These are phyloP conservation scores for Acronicta aceris DNA, from an alignment of 2,888 invertebrate genomes.

Conservation along the genomic window DNA sequence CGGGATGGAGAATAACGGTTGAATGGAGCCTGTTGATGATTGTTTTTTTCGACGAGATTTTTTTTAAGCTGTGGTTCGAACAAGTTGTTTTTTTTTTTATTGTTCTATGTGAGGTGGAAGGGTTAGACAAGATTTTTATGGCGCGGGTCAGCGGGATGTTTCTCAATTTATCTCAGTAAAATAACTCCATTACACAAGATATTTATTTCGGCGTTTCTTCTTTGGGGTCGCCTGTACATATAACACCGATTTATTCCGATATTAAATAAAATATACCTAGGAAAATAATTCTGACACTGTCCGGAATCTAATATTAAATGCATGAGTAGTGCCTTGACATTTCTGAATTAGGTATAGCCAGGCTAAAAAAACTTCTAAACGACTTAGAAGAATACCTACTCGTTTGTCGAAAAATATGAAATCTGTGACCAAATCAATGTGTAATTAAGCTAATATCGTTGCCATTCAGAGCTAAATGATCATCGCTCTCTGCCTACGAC, in stretches of 20 bases:
- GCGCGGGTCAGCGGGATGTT: slow-evolving; percentile 12
- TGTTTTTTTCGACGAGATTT: slow-evolving; percentile 36
- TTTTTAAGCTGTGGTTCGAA: slow-evolving; percentile 27
- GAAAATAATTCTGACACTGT: no score
- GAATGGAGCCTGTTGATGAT: slow-evolving; percentile 52
- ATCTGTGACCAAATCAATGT: no score
- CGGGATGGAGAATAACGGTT: slow-evolving; percentile 53
- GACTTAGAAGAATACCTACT: no score
- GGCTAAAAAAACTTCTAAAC: no score
- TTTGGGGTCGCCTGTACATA: background rate
- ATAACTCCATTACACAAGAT: background rate
- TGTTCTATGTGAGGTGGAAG: slow-evolving; percentile 1
- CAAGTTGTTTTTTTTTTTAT: slow-evolving; percentile 15
- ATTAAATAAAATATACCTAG: no score
- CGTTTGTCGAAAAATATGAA: no score
- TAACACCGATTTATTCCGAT: no score
- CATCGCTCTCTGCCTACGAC: slow-evolving; percentile 23
- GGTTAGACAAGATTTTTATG: slow-evolving; percentile 16
- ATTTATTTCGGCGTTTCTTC: background rate
- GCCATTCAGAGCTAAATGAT: slow-evolving; percentile 14
- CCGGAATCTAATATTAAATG: no score
- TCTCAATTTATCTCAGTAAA: background rate
- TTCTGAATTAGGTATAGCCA: no score
- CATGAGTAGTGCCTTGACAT: no score
- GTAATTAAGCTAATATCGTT: background rate